Conservation (phyloP, 2,797 vertebrate species). For the Nyctalus aviator region DNA sequence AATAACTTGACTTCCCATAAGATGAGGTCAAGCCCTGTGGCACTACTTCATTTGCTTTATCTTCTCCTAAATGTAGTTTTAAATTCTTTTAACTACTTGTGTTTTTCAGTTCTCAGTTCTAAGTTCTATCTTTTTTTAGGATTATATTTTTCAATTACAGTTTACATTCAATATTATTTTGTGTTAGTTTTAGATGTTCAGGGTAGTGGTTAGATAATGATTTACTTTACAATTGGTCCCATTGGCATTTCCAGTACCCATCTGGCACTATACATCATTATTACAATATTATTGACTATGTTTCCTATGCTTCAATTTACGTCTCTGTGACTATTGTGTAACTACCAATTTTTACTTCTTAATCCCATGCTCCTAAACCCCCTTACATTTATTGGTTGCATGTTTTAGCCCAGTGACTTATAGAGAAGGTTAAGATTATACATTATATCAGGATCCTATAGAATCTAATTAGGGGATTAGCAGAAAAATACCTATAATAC, state of each 20-base stretch:
- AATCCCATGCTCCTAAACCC: not conserved
- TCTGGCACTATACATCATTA: not conserved
- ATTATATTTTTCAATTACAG: not conserved
- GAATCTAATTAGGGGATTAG: slow-evolving; percentile 31
- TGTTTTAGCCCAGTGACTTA: not conserved
- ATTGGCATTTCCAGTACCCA: not conserved
- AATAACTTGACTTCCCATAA: not conserved
- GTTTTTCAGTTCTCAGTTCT: not conserved
- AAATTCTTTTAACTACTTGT: not conserved
- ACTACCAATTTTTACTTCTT: not conserved
- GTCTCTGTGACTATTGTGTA: not conserved
- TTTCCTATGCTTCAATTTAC: not conserved
- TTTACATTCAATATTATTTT: not conserved
- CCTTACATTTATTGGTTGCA: not conserved
- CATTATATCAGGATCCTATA: not conserved
- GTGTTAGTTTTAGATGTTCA: not conserved
- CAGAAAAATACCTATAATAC: not conserved
- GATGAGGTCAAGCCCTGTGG: not conserved
- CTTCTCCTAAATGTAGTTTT: not conserved
- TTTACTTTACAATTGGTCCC: not conserved
- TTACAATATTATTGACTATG: not conserved
- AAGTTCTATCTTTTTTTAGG: not conserved
- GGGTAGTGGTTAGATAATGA: not conserved
- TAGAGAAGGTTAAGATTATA: not conserved
- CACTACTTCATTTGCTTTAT: not conserved